Percentiles rank a stretch among this genome's conserved stretches.
phyloP scores from a whole-genome alignment of 2,797 vertebrate species.

The Acipenser transmontanus region DNA sequence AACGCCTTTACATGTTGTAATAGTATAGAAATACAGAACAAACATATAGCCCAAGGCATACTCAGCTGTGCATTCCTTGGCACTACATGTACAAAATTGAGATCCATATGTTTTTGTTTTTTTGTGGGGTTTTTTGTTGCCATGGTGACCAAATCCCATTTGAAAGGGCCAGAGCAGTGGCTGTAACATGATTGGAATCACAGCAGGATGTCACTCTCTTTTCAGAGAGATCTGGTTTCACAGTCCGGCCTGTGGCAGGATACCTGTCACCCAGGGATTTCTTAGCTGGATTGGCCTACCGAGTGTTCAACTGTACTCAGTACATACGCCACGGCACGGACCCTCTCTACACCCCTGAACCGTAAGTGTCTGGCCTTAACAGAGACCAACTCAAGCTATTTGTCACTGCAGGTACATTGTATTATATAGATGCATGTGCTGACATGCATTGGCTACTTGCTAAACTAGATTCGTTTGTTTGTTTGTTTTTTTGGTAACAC shows the following conservation, averaged over 20 bases:
- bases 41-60: no score
- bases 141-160: no score
- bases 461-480: no score
- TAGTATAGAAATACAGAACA: no score
- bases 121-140: no score
- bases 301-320: slow-evolving; percentile 95
- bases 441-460: no score
- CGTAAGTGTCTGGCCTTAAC: slow-evolving; percentile 66
- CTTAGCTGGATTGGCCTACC: slow-evolving; percentile 85
- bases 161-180: not conserved
- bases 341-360: slow-evolving; percentile 94
- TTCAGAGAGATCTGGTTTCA: slow-evolving; percentile 88
- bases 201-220: slow-evolving; percentile 9
- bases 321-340: slow-evolving; percentile 89
- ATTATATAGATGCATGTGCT: no score
- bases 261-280: slow-evolving; percentile 93
- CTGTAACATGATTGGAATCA: not conserved
- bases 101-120: no score
- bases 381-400: not conserved
- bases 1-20: no score
- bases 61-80: no score
- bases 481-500: no score
- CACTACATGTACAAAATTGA: no score
- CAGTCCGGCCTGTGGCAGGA: slow-evolving; percentile 87
- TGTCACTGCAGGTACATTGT: not conserved